Conservation (phyloP, 2,888 invertebrate species). For the Cinara cedri region DNA sequence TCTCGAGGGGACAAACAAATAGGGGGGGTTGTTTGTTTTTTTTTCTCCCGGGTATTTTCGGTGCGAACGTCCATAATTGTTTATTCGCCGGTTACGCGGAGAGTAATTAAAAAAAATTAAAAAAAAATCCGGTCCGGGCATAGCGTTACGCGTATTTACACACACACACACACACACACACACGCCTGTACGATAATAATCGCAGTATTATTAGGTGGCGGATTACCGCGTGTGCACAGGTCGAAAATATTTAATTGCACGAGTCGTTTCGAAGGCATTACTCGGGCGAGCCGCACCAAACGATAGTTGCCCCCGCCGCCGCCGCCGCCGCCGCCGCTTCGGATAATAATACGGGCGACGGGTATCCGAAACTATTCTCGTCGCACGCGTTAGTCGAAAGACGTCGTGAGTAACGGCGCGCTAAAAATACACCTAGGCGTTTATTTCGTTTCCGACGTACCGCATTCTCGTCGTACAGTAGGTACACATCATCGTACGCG, state of each 20-base stretch:
- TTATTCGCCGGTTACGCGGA: too few relatives aligned
- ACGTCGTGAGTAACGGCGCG: constrained; percentile 52
- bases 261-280: not conserved
- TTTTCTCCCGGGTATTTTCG: too few relatives aligned
- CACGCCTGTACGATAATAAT: too few relatives aligned
- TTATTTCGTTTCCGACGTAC: constrained; percentile 27
- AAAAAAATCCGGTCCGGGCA: too few relatives aligned
- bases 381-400: constrained; percentile 26
- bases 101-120: too few relatives aligned
- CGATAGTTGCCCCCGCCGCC: constrained; percentile 9
- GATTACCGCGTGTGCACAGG: too few relatives aligned
- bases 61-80: too few relatives aligned
- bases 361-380: constrained; percentile 48
- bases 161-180: too few relatives aligned
- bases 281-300: not conserved
- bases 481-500: not conserved
- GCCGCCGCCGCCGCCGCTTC: not conserved
- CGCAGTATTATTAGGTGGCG: too few relatives aligned
- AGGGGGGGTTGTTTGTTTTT: too few relatives aligned
- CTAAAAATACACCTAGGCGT: constrained; percentile 51
- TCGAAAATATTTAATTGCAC: constrained; percentile 21
- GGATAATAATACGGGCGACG: not conserved
- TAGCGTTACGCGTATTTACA: too few relatives aligned
- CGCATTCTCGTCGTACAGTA: constrained; percentile 38
- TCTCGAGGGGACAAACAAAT: too few relatives aligned